phyloP scores from a whole-genome alignment of 2,797 vertebrate genomes.

The Brotogeris chrysoptera region DNA sequence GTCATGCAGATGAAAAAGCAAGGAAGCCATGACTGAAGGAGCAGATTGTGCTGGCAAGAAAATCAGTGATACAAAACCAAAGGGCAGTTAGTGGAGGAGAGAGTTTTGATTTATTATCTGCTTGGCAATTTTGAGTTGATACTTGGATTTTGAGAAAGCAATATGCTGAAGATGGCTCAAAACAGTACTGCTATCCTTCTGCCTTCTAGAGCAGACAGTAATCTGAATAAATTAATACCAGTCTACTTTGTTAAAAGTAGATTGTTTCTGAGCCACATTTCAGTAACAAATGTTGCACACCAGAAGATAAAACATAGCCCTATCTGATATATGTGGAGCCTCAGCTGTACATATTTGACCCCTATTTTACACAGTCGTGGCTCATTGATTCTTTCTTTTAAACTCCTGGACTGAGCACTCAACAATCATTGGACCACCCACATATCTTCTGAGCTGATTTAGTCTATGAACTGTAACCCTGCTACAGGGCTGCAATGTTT shows the following conservation, averaged over 20 bases:
- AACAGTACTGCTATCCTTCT: background rate
- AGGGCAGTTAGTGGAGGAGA: background rate
- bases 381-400: constrained; percentile 78
- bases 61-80: background rate
- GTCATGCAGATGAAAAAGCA: background rate
- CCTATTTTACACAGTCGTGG: constrained; percentile 76
- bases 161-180: background rate
- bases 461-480: constrained; percentile 74
- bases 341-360: constrained; percentile 79
- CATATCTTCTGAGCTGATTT: constrained; percentile 73
- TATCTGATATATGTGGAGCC: constrained; percentile 70
- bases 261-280: constrained; percentile 66
- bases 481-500: constrained; percentile 48
- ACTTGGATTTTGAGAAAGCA: background rate
- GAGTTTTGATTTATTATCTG: background rate
- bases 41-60: background rate
- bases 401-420: constrained; percentile 67
- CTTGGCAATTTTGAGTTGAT: background rate
- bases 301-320: constrained; percentile 60
- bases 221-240: constrained; percentile 72
- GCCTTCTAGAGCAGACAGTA: constrained; percentile 17
- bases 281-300: constrained; percentile 58
- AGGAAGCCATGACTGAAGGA: background rate
- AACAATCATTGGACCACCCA: constrained; percentile 62
- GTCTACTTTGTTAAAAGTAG: constrained; percentile 52